Conservation (phyloP, 2,113 vertebrate genomes). For the Forbesichthys agassizii region DNA sequence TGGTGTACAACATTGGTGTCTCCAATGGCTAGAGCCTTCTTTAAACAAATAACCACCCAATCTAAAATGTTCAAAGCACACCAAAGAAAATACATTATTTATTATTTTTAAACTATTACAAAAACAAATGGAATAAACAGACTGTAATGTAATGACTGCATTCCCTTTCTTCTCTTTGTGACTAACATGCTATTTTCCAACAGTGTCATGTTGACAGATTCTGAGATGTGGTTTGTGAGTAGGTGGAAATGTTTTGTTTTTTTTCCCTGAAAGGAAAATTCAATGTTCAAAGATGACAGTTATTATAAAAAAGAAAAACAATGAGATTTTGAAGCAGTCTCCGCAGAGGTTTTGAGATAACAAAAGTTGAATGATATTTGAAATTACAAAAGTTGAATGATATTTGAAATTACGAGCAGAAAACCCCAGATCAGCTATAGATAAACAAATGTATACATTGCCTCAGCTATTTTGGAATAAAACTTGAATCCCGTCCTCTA, state of each 20-base stretch:
- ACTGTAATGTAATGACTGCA: neutral
- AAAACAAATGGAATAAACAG: no score
- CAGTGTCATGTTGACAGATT: neutral
- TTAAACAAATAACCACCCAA: no score
- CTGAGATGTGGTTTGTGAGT: neutral
- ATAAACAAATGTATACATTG: neutral
- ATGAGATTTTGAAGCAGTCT: neutral
- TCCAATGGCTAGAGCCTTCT: no score
- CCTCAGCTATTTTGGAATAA: neutral
- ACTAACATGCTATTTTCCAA: neutral
- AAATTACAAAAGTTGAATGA: neutral
- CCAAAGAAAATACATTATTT: no score
- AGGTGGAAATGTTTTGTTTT: neutral
- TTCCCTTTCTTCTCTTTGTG: neutral
- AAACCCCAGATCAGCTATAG: neutral
- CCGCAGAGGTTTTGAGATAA: neutral
- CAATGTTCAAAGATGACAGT: slow-evolving; percentile 4
- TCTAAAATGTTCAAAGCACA: no score
- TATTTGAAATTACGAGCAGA: neutral
- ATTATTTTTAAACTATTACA: no score
- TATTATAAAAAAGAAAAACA: neutral
- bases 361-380: neutral
- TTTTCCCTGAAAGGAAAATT: slow-evolving; percentile 2
- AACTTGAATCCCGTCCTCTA: neutral
- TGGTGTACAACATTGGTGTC: no score